Evolutionary conservation across 1,140 invertebrate species (phyloP), one percentile per base, ranked within the genome.

Genomic region (Lordiphosa mommai): DNA sequence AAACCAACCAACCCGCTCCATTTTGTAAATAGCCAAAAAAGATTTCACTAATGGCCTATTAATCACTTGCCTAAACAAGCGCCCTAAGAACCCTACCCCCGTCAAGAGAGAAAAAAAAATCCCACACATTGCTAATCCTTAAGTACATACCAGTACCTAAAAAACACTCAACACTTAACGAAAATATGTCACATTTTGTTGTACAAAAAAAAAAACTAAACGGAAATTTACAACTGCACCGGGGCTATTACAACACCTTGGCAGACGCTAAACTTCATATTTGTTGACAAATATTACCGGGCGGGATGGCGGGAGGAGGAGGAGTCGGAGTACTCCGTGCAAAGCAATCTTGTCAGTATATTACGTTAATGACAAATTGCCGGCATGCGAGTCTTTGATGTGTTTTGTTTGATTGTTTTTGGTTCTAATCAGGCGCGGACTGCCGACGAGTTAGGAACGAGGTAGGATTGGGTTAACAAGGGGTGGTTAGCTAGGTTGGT

Each of bases 351-450:
- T 84, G 77, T 84, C 77, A 84, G 79, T 84, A 84, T 84, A 84
- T 84, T 84, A 84, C 77, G 77, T 84, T 84, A 84, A 84, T 84
- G 77, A 84, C 77, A 84, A 84, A 84, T 84, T 84, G 77, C 77
- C 77, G 77, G 77, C 72, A 41, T 49, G 20, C 66, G 56, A 41
- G 43, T 41, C 64, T 84, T 84, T 84, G 77, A 84, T 77, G 77
- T 82, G 60, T 61, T 73, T 76, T 84, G 77, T 84, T 82, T 82
- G 76, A 82, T 82, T 82, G 77, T 82, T 82, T 71, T 84, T 79
- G 77, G 77, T 84, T 84, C 77, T 84, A 84, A 84, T 84, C 77
- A 77, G 69, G 63, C 64, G 30, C 61, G 72, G 77, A 77, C 79
- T 84, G 72, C 77, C 77, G 77, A 70, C 76, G 66, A 72, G 47